A percentile compares a stretch with the other conserved stretches of the same genome.
Evolutionary conservation across 2,797 vertebrate genomes (phyloP).

Genomic region (Valencia hispanica): DNA sequence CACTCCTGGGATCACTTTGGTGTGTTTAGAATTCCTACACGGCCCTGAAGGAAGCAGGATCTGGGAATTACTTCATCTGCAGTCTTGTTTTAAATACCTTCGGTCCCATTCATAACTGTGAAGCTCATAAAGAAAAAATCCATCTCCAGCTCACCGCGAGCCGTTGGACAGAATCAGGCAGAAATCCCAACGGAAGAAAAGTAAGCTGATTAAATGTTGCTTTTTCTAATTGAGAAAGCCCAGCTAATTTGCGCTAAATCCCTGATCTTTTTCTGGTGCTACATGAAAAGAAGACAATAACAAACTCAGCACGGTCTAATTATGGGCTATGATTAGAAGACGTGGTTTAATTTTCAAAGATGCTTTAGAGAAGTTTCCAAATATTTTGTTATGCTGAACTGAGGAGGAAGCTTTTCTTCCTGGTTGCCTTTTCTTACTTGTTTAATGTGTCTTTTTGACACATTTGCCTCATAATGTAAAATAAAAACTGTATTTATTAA

Average conservation of each 20-base stretch:
- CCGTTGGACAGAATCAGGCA: constrained; percentile 53
- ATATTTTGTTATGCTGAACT: neutral
- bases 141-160: constrained; percentile 19
- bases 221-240: constrained; percentile 56
- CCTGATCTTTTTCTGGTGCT: constrained; percentile 44
- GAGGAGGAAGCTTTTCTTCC: neutral
- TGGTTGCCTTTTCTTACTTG: neutral
- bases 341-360: constrained; percentile 18
- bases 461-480: neutral
- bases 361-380: constrained; percentile 25
- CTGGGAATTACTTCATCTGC: constrained; percentile 12
- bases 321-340: constrained; percentile 46
- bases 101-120: constrained; percentile 8
- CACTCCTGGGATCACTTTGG: neutral
- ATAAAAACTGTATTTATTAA: neutral
- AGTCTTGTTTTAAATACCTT: constrained; percentile 25
- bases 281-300: constrained; percentile 50
- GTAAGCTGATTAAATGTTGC: constrained; percentile 69
- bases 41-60: constrained; percentile 7
- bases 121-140: constrained; percentile 24
- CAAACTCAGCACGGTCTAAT: constrained; percentile 46
- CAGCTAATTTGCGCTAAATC: constrained; percentile 58
- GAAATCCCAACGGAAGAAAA: constrained; percentile 55
- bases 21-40: constrained; percentile 21
- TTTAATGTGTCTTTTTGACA: neutral